Evolutionary conservation across 2,797 vertebrate species (phyloP), one percentile per base, ranked within the genome.

Genomic region (Pangasius krempfi): DNA sequence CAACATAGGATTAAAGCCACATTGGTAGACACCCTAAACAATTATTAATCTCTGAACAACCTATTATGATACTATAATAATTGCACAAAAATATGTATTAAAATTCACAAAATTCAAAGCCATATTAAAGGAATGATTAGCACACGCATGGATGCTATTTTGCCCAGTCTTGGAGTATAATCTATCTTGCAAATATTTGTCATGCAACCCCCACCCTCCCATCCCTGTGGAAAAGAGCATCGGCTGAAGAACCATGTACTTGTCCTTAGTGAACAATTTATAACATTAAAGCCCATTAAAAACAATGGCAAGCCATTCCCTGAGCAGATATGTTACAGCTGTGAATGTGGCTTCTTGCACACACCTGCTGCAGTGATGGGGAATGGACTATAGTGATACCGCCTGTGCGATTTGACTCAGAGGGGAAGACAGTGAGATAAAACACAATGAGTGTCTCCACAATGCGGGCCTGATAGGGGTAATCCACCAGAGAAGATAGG

Each of bases 401-500:
- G 37, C 86, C 56, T 73, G 91, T 85, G 44, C 92, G 91, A 90
- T 93, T 94, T 44, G 94, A 96, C 25, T 95, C 76, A 0, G 88
- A 88, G 20, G 89, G 94, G 0, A 99, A 99, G 91, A 99, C 96
- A 88, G 94, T 90, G 0, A 92, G 30, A 6, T 98, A 99, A 95
- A 98, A 98, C 90, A 97, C 94, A 3, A 99, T 97, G 91, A 99
- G 96, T 0, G 97, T 95, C 93, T 99, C 98, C 0, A 99, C 94
- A 9, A 99, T 95, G 40, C 98, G 97, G 1, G 98, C 98, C 92
- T 99, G 99, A 90, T 98, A 97, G 0, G 99, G 99, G 90, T 99
- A 99, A 91, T 99, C 99, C 0, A 99, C 99, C 93, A 99, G 95
- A 0, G 98, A 99, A 14, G 99, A 99, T 75, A 99, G 94, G 6